These are phyloP conservation scores for Collichthys lucidus DNA, from an alignment of 2,113 vertebrate genomes.

Conservation along the genomic window DNA sequence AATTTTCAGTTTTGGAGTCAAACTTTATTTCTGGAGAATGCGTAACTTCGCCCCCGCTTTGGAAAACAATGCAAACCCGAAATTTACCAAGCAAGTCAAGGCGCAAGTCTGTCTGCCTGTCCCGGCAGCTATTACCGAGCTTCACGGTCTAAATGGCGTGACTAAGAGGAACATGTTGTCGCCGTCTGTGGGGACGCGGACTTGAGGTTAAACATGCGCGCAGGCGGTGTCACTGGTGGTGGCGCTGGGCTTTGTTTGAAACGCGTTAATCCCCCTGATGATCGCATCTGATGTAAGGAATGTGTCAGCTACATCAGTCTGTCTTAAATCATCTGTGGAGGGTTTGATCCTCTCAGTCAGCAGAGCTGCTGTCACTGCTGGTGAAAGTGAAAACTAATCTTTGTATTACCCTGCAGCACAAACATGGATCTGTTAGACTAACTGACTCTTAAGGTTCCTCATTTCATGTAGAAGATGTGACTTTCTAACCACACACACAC, in stretches of 20 bases:
- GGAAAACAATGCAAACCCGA: slow-evolving; percentile 7
- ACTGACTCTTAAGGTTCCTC: neutral
- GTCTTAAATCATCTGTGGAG: too few species aligned
- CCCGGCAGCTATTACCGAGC: neutral
- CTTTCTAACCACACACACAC: too few species aligned
- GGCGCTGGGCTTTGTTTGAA: neutral
- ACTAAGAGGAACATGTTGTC: slow-evolving; percentile 26
- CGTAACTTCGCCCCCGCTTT: neutral
- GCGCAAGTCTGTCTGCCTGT: neutral
- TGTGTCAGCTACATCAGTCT: neutral
- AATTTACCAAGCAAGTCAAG: neutral
- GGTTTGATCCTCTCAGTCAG: neutral
- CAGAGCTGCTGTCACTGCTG: neutral
- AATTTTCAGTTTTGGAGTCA: neutral
- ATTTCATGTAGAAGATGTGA: neutral
- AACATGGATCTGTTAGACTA: neutral
- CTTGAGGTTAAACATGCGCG: slow-evolving; percentile 52
- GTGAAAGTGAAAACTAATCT: neutral
- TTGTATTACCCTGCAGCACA: too few species aligned
- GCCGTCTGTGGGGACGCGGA: slow-evolving; percentile 26
- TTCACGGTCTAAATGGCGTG: neutral
- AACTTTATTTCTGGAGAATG: neutral
- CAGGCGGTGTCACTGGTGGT: neutral
- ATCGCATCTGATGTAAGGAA: neutral
- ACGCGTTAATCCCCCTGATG: slow-evolving; percentile 10